Percentiles rank a stretch among this genome's conserved stretches.
Conservation (phyloP, 2,797 vertebrate genomes). For the Lutjanus campechanus region DNA sequence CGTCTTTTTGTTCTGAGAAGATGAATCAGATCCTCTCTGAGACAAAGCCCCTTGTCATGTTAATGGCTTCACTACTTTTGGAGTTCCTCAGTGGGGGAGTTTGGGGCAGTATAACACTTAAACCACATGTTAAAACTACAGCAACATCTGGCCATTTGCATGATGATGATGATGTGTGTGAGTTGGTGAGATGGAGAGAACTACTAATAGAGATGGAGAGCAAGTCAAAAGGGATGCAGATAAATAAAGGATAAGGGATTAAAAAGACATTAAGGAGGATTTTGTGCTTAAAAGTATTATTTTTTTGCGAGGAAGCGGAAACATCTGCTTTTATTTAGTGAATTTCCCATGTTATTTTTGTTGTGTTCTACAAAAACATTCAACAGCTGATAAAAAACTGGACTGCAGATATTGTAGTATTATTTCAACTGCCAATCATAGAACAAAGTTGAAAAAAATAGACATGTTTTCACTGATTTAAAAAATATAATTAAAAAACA, state of each 20-base stretch:
- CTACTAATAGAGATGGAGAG: conserved; percentile 11
- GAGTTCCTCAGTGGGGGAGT: conserved; percentile 26
- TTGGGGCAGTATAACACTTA: conserved; percentile 24
- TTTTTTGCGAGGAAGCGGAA: background rate
- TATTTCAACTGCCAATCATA: background rate
- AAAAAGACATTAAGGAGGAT: conserved; percentile 10
- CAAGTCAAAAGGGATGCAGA: conserved; percentile 1
- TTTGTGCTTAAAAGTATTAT: conserved; percentile 17
- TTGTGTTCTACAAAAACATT: background rate
- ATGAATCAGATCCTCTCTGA: conserved; percentile 43
- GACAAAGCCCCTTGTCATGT: conserved; percentile 66
- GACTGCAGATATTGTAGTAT: background rate
- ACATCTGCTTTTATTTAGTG: conserved; percentile 35
- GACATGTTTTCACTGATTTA: background rate
- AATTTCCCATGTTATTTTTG: background rate
- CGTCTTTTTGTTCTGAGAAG: conserved; percentile 36
- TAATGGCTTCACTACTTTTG: conserved; percentile 51
- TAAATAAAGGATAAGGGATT: background rate
- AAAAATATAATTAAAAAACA: background rate
- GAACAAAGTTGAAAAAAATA: background rate
- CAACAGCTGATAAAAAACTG: background rate
- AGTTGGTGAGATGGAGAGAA: conserved; percentile 11
- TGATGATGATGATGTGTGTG: conserved; percentile 15
- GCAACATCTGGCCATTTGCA: conserved; percentile 50
- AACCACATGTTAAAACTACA: conserved; percentile 47